Conservation (phyloP, 2,113 vertebrate species). For the Cyrtonyx montezumae region DNA sequence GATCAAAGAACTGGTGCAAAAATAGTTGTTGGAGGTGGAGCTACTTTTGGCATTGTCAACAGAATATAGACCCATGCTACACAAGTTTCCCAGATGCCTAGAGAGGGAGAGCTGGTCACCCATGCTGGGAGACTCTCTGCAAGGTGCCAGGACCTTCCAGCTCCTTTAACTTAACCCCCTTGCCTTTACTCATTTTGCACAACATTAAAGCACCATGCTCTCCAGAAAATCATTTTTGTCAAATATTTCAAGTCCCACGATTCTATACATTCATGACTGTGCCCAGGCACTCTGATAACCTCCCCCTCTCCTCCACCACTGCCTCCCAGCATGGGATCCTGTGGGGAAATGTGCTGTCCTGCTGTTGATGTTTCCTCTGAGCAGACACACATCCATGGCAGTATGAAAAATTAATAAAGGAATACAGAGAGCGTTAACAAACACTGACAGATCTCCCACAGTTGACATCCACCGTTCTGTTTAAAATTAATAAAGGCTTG, state of each 20-base stretch:
- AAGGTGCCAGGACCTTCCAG: neutral
- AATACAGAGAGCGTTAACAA: constrained; percentile 2
- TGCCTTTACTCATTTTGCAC: neutral
- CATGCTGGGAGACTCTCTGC: neutral
- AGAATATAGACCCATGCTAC: neutral
- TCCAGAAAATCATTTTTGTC: neutral
- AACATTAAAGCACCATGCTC: neutral
- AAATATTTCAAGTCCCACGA: neutral
- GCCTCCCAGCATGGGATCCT: neutral
- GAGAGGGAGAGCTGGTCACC: neutral
- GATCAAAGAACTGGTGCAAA: neutral
- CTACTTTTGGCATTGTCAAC: constrained; percentile 17
- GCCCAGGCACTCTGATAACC: neutral
- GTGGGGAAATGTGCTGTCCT: neutral
- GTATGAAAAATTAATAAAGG: constrained; percentile 37
- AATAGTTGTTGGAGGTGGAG: neutral
- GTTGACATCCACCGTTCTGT: neutral
- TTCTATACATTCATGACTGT: neutral
- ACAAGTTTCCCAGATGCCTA: neutral
- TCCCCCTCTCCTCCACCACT: neutral
- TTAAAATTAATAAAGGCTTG: constrained; percentile 17
- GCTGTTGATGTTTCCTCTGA: neutral
- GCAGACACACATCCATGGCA: neutral
- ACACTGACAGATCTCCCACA: neutral
- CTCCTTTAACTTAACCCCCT: neutral